phyloP scores from a whole-genome alignment of 1,140 invertebrate genomes.

The Monomorium pharaonis region DNA sequence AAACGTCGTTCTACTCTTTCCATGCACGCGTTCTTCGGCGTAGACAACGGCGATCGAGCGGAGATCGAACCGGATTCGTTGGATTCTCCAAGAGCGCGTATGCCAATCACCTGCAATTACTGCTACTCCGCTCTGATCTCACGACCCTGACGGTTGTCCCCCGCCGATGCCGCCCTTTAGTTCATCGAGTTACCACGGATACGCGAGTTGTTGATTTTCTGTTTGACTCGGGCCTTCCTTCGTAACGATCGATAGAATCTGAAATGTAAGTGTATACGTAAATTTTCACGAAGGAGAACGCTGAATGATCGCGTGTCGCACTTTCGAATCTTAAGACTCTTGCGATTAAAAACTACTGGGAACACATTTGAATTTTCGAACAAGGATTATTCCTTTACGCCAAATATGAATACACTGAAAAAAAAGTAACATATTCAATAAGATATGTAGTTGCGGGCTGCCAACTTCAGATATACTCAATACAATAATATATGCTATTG shows the following conservation, averaged over 20 bases:
- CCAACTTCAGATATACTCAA: no score
- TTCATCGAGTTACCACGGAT: conserved; percentile 69
- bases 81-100: conserved; percentile 8
- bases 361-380: neutral
- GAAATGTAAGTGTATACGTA: no score
- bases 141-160: conserved; percentile 20
- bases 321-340: neutral
- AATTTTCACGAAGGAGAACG: neutral
- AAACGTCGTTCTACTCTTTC: neutral
- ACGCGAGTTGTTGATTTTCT: conserved; percentile 56
- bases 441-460: no score
- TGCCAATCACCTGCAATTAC: conserved; percentile 44
- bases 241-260: conserved; percentile 23
- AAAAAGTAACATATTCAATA: no score
- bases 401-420: no score
- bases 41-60: conserved; percentile 31
- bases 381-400: neutral
- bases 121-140: neutral
- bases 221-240: neutral
- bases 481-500: no score
- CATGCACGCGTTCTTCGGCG: neutral
- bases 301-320: neutral
- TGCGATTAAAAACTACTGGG: neutral
- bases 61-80: conserved; percentile 45
- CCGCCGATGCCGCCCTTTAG: conserved; percentile 24